A percentile compares a stretch with the other conserved stretches of the same genome.
These are phyloP conservation scores for Danio jaintianensis DNA, from an alignment of 2,797 vertebrate genomes.

Conservation along the genomic window DNA sequence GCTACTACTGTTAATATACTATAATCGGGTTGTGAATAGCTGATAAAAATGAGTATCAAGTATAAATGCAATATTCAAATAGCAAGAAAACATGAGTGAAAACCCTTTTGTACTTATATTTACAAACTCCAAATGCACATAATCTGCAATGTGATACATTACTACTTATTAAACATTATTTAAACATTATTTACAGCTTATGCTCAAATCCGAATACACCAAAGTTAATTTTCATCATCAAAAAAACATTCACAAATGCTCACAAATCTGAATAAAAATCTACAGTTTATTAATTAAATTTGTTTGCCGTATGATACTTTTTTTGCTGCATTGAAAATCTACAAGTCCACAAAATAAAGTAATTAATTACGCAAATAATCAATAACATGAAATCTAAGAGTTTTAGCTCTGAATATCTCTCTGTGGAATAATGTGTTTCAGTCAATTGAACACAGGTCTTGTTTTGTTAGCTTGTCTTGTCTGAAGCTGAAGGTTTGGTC, in stretches of 20 bases:
- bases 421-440: too few relatives aligned
- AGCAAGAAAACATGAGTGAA: not conserved
- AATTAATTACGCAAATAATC: not conserved
- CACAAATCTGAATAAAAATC: not conserved
- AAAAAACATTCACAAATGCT: not conserved
- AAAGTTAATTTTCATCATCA: not conserved
- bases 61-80: not conserved
- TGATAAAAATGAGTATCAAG: not conserved
- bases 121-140: not conserved
- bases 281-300: not conserved
- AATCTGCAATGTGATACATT: not conserved
- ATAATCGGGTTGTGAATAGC: not conserved
- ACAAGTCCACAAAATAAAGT: not conserved
- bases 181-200: not conserved
- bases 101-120: not conserved
- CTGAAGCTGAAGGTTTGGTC: constrained; percentile 7
- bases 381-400: not conserved
- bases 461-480: constrained; percentile 25
- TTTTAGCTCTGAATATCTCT: too few relatives aligned
- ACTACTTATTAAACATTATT: not conserved
- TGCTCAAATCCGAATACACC: not conserved
- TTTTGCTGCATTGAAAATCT: not conserved
- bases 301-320: not conserved
- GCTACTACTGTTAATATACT: not conserved
- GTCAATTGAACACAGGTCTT: not conserved